Base-by-base conservation (phyloP, 2,888 invertebrate genomes). In the Lasioglossum villosulum region DNA sequence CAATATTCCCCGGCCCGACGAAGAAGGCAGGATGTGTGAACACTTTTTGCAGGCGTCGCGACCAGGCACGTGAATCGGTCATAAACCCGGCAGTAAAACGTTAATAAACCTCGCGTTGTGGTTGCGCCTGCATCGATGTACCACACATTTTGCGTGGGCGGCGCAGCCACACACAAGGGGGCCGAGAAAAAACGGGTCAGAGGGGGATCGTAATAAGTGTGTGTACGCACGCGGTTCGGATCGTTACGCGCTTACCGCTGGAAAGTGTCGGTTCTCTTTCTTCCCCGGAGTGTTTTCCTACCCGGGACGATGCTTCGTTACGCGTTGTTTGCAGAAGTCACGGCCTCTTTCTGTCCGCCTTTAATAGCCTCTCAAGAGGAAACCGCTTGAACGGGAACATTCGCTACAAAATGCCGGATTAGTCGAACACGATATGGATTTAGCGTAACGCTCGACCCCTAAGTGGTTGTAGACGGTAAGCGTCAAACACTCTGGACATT, bases 11-110 rank as follows among this genome's bases (percentile, higher is more conserved):
- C n/a, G n/a, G 19, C 68, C 12, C n/a, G n/a, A 14, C 70, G 70
- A 70, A 70, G 39, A 70, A 70, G 39, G 39, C 70, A 75, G 70
- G 78, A 70, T 70, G 39, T n/a, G 70, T 70, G 70, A 70, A 70
- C n/a, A 39, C 39, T 70, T 70, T 70, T 70, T 70, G 70, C 70
- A 39, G 37, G 56, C 74, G 37, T 19, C n/a, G 59, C 71, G 52
- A 42, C 42, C 83, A 66, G 78, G 79, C 87, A 86, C 90, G 92
- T 92, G 92, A 93, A 92, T 92, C 91, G 90, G 90, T 88, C 88
- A 90, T 93, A 92, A 91, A 93, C 86, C 90, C 87, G 86, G 88
- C 86, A 90, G 92, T 93, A 93, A 93, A 93, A 92, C 87, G 90
- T 92, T 92, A 92, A 92, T 92, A 93, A 93, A 92, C 84, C 90